A percentile compares a stretch with the other conserved stretches of the same genome.
These are phyloP conservation scores for Hydrochoerus hydrochaeris DNA, from an alignment of 2,113 vertebrate genomes.

Conservation along the genomic window DNA sequence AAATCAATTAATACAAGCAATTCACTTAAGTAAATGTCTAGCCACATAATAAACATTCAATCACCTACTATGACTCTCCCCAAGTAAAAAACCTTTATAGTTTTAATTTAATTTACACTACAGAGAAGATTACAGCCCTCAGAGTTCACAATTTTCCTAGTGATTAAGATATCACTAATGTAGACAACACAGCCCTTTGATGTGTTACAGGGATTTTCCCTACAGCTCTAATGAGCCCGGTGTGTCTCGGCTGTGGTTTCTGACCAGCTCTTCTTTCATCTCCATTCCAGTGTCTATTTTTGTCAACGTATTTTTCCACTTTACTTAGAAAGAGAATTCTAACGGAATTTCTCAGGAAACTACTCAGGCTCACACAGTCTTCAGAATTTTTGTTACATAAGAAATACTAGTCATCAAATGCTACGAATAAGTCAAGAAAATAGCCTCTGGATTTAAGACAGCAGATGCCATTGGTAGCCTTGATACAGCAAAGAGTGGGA, in stretches of 20 bases:
- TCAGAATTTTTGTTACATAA: not conserved
- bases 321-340: not conserved
- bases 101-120: not conserved
- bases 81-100: not conserved
- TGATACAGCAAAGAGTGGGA: not conserved
- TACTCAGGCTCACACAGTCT: not conserved
- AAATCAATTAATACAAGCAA: not conserved
- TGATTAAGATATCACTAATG: not conserved
- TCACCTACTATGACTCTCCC: not conserved
- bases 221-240: not conserved
- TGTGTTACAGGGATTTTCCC: not conserved
- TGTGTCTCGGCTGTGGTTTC: not conserved
- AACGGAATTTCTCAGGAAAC: not conserved
- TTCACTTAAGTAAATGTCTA: not conserved
- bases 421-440: not conserved
- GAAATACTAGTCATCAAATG: not conserved
- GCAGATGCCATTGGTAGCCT: not conserved
- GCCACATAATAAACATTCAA: not conserved
- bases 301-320: not conserved
- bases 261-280: not conserved
- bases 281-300: not conserved
- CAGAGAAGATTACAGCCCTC: not conserved
- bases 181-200: fast-evolving
- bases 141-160: not conserved
- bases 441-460: not conserved